Conservation (phyloP, 2,888 invertebrate species). For the Amaurobius ferox region DNA sequence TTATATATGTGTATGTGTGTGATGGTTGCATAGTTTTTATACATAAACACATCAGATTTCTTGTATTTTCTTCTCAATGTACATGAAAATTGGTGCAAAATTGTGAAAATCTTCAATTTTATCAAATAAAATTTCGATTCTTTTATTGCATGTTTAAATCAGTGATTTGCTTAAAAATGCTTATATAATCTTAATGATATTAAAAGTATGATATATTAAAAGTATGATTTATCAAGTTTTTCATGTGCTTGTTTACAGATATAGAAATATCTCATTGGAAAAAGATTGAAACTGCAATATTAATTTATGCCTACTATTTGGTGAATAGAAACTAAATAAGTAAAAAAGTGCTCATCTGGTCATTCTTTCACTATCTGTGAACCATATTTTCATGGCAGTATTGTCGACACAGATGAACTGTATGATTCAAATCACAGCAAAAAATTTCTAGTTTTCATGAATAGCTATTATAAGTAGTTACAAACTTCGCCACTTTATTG, state of each 20-base stretch:
- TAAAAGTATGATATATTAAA: too few species aligned
- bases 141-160: not conserved
- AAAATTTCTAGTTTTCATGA: too few species aligned
- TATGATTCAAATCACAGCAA: too few species aligned
- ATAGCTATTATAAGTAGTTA: too few species aligned
- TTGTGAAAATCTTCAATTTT: not conserved
- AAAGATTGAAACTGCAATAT: not conserved
- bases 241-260: not conserved
- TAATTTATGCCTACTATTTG: not conserved
- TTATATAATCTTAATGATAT: not conserved
- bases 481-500: too few species aligned
- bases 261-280: not conserved
- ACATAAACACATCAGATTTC: not conserved
- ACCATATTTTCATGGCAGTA: too few species aligned
- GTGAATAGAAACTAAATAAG: too few species aligned
- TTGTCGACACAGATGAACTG: too few species aligned
- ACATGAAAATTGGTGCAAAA: not conserved
- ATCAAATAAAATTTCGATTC: not conserved
- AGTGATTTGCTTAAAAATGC: not conserved
- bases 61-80: not conserved
- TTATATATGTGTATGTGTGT: slow-evolving; percentile 8
- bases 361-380: too few species aligned
- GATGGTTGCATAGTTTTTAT: slow-evolving; percentile 13
- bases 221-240: not conserved
- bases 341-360: too few species aligned